phyloP scores from a whole-genome alignment of 2,113 vertebrate species.

The Anarrhichthys ocellatus region DNA sequence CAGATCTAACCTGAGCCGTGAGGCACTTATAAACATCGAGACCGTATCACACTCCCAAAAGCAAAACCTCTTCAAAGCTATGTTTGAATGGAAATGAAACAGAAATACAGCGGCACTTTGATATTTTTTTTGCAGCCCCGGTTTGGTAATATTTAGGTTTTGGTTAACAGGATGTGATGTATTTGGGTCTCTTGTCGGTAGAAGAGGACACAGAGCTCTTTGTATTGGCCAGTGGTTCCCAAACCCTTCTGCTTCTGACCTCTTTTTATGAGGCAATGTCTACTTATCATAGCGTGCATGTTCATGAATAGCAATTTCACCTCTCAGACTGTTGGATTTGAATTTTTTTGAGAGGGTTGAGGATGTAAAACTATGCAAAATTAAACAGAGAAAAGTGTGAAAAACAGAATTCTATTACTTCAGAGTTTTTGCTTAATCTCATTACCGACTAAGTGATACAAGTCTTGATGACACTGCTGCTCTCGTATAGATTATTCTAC shows the following conservation, averaged over 20 bases:
- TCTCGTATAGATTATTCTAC: slow-evolving; percentile 4
- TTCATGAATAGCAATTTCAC: neutral
- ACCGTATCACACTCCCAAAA: slow-evolving; percentile 27
- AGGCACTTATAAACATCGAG: slow-evolving; percentile 46
- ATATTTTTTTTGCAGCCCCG: neutral
- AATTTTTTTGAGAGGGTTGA: neutral
- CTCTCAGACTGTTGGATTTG: neutral
- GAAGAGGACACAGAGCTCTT: neutral
- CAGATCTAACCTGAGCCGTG: slow-evolving; percentile 58
- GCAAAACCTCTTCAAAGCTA: slow-evolving; percentile 22
- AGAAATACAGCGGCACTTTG: slow-evolving; percentile 6
- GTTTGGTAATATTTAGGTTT: slow-evolving; percentile 9
- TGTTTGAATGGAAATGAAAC: slow-evolving; percentile 31
- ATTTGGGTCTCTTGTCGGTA: neutral
- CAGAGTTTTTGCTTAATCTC: neutral
- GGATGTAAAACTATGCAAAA: neutral
- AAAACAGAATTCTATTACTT: neutral
- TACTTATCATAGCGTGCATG: neutral
- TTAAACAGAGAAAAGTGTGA: neutral
- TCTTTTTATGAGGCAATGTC: neutral
- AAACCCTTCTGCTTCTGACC: neutral
- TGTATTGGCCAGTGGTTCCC: neutral
- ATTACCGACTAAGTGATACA: too few species aligned
- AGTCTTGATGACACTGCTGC: neutral
- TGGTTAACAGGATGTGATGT: neutral